Conservation (phyloP, 2,113 vertebrate species). For the Melospiza melodia region DNA sequence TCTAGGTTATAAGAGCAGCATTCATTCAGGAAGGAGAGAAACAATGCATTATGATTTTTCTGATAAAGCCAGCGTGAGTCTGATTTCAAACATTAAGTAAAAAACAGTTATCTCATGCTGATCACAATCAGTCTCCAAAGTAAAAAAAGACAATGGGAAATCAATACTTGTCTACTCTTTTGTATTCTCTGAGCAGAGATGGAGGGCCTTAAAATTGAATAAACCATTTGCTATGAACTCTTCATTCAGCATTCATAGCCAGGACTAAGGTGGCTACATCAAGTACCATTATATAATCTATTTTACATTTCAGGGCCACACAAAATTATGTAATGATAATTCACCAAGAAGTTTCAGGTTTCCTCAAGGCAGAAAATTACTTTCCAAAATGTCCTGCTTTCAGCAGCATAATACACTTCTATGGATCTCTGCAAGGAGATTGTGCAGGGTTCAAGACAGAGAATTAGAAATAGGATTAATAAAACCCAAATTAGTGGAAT, state of each 20-base stretch:
- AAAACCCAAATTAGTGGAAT: background rate
- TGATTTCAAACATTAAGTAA: conserved; percentile 15
- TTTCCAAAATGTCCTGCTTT: background rate
- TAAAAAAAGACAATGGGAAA: conserved; percentile 40
- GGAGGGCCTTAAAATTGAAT: background rate
- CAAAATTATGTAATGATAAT: background rate
- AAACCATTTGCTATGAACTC: background rate
- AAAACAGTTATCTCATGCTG: conserved; percentile 10
- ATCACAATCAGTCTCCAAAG: conserved; percentile 19
- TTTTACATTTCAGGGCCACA: background rate
- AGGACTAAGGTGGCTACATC: background rate
- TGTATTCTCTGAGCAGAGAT: background rate
- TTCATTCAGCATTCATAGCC: background rate
- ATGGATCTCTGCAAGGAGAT: background rate
- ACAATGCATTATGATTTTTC: conserved; percentile 36
- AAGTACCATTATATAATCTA: background rate
- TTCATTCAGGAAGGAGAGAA: background rate
- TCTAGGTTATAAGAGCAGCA: background rate
- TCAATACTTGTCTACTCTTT: background rate
- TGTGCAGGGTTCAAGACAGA: background rate
- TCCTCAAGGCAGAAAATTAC: background rate
- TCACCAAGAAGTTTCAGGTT: background rate
- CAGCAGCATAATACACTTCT: background rate
- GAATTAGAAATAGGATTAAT: background rate
- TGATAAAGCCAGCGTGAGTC: conserved; percentile 12